A percentile compares a stretch with the other conserved stretches of the same genome.
phyloP scores from a whole-genome alignment of 2,113 vertebrate genomes.

The Ammodytes marinus region DNA sequence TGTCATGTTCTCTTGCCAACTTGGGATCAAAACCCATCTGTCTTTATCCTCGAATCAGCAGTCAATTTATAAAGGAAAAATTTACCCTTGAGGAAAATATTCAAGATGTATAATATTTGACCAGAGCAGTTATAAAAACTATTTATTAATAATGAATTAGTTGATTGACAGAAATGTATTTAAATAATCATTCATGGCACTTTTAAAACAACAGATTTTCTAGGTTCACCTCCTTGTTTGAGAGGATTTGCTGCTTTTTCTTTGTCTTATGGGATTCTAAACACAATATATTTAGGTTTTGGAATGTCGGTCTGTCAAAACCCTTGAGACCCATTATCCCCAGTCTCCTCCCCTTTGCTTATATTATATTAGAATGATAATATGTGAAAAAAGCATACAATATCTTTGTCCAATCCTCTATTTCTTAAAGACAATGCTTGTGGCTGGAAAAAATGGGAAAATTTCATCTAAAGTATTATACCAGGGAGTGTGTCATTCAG shows the following conservation, averaged over 20 bases:
- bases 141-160: background rate
- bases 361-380: constrained; percentile 1
- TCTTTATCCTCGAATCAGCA: background rate
- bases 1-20: background rate
- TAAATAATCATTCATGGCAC: too few relatives aligned
- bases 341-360: background rate
- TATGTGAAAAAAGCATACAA: background rate
- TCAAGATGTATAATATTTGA: background rate
- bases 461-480: background rate
- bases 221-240: background rate
- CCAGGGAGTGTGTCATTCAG: background rate
- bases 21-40: background rate
- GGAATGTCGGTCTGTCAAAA: background rate
- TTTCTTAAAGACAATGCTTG: background rate
- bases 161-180: background rate
- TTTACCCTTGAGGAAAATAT: too few relatives aligned
- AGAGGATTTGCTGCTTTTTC: background rate
- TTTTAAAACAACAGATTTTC: too few relatives aligned
- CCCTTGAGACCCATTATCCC: background rate
- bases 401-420: background rate
- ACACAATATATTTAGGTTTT: background rate
- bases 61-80: background rate
- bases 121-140: background rate
- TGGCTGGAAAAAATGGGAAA: constrained; percentile 1
- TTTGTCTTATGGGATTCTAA: background rate